Evolutionary conservation across 2,113 vertebrate species (phyloP), one percentile per base, ranked within the genome.

Genomic region (Neotoma lepida): DNA sequence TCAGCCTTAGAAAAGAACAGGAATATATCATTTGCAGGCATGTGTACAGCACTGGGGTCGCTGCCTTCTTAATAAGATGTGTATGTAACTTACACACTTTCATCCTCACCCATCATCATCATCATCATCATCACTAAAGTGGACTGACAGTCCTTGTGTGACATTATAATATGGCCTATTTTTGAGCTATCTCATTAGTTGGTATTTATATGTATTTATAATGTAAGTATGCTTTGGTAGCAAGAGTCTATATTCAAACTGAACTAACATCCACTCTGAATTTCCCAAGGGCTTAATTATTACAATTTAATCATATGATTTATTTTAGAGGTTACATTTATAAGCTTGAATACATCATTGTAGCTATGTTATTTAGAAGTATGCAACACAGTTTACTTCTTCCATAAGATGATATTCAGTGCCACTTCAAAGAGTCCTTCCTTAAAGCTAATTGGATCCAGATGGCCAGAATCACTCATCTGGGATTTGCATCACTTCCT

Each of bases 271-370:
- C 28, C 30, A 46, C 93, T 9, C 24, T 28, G 76, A 46, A 93
- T 88, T 93, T 76, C 35, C 44, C 13, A 64, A 30, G 54, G 46
- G 94, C 18, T 92, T 51, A 88, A 86, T 49, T 80, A 85, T 81
- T 74, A 49, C 4, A 88, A 61, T 58, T 80, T 63, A 49, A 70
- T 68, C 86, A 68, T 30, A 20, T 56, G 46, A 94, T 46, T 63
- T 81, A 86, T 46, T 64, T 85, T 85, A 44, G 63, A 24, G 24
- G 18, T 41, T 66, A 26, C 4, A 66, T 64, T 86, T 81, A 46
- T 0, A 89, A 41, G 22, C 24, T 8, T 44, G 15, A 70, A 20
- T 7, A 82, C 58, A 86, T 46, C 35, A 1, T 61, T 70, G 18
- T 22, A 94, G 49, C 1, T 86, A 30, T 49, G n/a, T 12, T 20